Conservation (phyloP, 2,113 vertebrate genomes). For the Neoarius graeffei region DNA sequence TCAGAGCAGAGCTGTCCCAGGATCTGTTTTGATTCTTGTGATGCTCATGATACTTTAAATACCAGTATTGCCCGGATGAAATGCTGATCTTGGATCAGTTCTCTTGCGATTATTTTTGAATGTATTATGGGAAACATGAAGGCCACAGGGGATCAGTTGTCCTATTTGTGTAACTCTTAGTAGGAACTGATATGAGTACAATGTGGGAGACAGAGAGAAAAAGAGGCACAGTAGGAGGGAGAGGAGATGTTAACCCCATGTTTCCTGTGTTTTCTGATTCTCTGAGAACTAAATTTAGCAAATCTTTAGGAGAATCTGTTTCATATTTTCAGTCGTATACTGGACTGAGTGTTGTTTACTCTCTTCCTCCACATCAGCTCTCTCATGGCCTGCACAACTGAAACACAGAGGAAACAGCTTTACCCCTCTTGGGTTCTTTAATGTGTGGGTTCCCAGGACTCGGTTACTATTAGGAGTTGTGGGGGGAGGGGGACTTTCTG, state of each 20-base stretch:
- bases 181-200: not conserved
- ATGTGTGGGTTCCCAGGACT: constrained; percentile 27
- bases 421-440: constrained; percentile 9
- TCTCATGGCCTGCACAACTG: constrained; percentile 9
- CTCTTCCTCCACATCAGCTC: not conserved
- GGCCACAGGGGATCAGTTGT: constrained; percentile 25
- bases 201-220: constrained; percentile 18
- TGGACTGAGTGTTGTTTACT: constrained; percentile 11
- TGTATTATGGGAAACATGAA: constrained; percentile 34
- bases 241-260: constrained; percentile 32
- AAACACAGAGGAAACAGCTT: constrained; percentile 22
- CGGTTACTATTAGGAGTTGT: not conserved
- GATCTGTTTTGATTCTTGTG: not conserved
- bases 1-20: constrained; percentile 4
- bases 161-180: constrained; percentile 18
- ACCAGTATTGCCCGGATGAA: not conserved
- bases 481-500: no score
- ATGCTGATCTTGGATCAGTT: constrained; percentile 37
- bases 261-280: constrained; percentile 39
- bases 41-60: not conserved
- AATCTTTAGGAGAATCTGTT: not conserved
- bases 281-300: constrained; percentile 48
- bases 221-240: not conserved
- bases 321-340: constrained; percentile 28
- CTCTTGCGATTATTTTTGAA: not conserved